Conservation (phyloP, 2,888 invertebrate species). For the Steromphala cineraria region DNA sequence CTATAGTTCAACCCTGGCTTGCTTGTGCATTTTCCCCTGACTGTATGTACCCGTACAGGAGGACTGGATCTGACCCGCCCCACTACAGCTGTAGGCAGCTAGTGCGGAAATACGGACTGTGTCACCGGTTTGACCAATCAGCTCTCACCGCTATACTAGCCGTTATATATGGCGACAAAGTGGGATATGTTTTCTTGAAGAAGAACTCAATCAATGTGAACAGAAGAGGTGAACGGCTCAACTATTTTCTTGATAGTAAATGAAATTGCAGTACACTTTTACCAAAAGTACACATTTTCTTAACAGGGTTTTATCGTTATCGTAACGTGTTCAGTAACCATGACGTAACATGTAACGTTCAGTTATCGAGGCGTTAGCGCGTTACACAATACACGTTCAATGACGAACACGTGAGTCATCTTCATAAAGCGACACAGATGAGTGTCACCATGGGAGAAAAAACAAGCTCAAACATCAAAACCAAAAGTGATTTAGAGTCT, state of each 20-base stretch:
- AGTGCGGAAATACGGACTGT: neutral
- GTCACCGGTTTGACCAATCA: neutral
- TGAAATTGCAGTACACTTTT: neutral
- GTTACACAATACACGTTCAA: too few relatives aligned
- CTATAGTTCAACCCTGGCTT: neutral
- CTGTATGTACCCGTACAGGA: constrained; percentile 1
- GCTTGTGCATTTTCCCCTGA: neutral
- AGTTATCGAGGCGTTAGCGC: too few relatives aligned
- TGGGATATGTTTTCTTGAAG: neutral
- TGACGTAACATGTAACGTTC: too few relatives aligned
- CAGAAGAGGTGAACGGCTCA: neutral
- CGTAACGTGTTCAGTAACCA: too few relatives aligned
- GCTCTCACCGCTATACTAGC: neutral
- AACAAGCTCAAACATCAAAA: too few relatives aligned
- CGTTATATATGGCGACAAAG: neutral
- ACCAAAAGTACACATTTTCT: too few relatives aligned
- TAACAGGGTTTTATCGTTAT: too few relatives aligned
- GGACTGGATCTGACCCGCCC: neutral
- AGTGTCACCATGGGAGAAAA: too few relatives aligned
- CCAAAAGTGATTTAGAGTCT: too few relatives aligned
- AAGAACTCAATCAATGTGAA: constrained; percentile 2
- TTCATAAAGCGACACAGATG: too few relatives aligned
- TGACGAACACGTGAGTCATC: too few relatives aligned
- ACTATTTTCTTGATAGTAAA: neutral
- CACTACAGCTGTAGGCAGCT: neutral